Percentiles rank a stretch among this genome's conserved stretches.
Evolutionary conservation across 1,140 invertebrate species (phyloP).

Genomic region (Drosophila takahashii): DNA sequence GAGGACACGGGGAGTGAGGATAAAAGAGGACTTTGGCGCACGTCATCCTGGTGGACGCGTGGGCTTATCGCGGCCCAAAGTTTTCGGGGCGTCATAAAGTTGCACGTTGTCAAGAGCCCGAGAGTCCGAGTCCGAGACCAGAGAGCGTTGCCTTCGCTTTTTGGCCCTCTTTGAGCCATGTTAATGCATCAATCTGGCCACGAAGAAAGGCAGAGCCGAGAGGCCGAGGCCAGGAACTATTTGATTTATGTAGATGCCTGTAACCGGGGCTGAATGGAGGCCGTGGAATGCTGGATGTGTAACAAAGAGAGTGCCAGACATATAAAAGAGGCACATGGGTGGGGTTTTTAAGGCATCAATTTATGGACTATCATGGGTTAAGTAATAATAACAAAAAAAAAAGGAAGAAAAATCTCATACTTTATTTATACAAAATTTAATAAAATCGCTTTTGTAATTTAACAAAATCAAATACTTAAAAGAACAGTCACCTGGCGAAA

Average conservation of each 20-base stretch:
- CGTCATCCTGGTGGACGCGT: slow-evolving; percentile 64
- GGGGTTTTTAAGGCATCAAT: neutral
- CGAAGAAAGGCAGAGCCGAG: slow-evolving; percentile 31
- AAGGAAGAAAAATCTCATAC: neutral
- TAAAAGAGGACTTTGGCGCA: slow-evolving; percentile 39
- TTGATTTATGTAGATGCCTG: slow-evolving; percentile 72
- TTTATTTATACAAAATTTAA: neutral
- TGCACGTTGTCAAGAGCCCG: slow-evolving; percentile 64
- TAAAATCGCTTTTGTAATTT: too few species aligned
- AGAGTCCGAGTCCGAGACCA: slow-evolving; percentile 8
- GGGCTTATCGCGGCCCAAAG: slow-evolving; percentile 75
- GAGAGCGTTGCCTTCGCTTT: slow-evolving; percentile 10
- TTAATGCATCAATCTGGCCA: slow-evolving; percentile 52
- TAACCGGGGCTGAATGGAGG: slow-evolving; percentile 25
- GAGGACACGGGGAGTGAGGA: neutral
- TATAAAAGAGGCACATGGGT: neutral
- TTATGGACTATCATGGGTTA: neutral
- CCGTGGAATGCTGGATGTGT: slow-evolving; percentile 30
- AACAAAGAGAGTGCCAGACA: slow-evolving; percentile 16
- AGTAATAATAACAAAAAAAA: neutral
- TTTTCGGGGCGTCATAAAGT: slow-evolving; percentile 65
- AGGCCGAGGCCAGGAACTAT: slow-evolving; percentile 46
- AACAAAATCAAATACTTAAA: neutral
- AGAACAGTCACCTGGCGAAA: neutral
- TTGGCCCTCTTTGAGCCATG: slow-evolving; percentile 34